Evolutionary conservation across 2,888 invertebrate species (phyloP), one percentile per base, ranked within the genome.

Genomic region (Agrotis ipsilon): DNA sequence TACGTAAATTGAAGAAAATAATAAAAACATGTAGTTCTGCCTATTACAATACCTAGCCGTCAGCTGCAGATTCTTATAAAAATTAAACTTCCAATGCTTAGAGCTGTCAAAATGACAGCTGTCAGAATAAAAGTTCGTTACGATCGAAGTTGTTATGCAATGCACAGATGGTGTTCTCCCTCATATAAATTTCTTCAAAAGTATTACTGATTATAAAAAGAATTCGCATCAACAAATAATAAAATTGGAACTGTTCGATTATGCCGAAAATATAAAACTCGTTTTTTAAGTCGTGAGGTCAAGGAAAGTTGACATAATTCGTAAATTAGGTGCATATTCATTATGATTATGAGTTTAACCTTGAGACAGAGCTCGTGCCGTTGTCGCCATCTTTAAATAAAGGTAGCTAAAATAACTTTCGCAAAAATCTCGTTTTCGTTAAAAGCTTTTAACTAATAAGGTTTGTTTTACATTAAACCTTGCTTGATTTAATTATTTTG

Each of bases 241-340:
- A 24, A 32, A 32, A 14, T n/a, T 19, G 9, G 32, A 16, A 45
- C n/a, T 13, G 51, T 46, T 39, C 11, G 24, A 52, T 52, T 46
- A 39, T 13, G 19, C n/a, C 19, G 43, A 39, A 46, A 39, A 60
- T 14, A 1, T 9, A 32, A 49, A 72, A 49, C 72, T n/a, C 9
- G 54, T 71, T 59, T 46, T n/a, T 39, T 7, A 1, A 46, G 18
- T 14, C 21, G n/a, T n/a, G 49, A 18, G 48, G 73, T 62, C 63
- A 63, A 49, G 68, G 55, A 75, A 75, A 73, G 68, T 67, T 60
- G 49, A 55, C 68, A 55, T 62, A 59, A 67, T 55, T 60, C 55
- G 32, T 16, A 60, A 75, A 60, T 75, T 67, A 60, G 45, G 24
- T 55, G 49, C 54, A 19, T 24, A 18, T 74, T 58, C 19, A 45